Evolutionary conservation across 2,797 vertebrate species (phyloP).

Genomic region (Stomatorhinus walkeri): DNA sequence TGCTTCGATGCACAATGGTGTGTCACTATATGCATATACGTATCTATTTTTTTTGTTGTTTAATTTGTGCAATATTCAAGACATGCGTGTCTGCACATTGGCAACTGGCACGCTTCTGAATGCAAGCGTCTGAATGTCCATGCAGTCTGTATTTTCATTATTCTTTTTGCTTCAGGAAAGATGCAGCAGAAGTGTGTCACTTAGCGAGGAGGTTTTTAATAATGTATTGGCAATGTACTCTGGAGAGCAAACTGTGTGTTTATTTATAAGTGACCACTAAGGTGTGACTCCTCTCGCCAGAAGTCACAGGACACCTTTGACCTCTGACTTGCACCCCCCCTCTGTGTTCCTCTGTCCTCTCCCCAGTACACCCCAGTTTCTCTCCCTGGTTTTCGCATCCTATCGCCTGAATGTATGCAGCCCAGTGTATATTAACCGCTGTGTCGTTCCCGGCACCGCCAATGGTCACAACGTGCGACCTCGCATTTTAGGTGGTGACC

Average conservation of each 20-base stretch:
- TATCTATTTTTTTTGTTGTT: background rate
- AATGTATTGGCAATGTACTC: background rate
- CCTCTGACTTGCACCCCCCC: background rate
- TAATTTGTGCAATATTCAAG: slow-evolving; percentile 20
- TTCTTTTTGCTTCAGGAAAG: background rate
- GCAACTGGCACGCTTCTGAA: background rate
- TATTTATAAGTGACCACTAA: background rate
- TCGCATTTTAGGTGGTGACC: slow-evolving; percentile 27
- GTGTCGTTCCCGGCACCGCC: slow-evolving; percentile 5
- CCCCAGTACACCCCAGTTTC: background rate
- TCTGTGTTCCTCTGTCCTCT: background rate
- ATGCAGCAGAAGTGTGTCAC: background rate
- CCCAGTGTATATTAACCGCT: background rate
- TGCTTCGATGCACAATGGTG: slow-evolving; percentile 39
- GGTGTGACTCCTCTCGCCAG: background rate
- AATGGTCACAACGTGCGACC: slow-evolving; percentile 9
- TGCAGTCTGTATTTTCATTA: background rate
- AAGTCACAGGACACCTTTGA: background rate
- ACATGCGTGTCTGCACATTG: slow-evolving; percentile 3
- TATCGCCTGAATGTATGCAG: background rate
- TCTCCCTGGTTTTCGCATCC: background rate
- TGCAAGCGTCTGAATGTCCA: background rate
- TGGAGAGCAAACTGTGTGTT: background rate
- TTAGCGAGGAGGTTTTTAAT: background rate
- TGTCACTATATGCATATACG: background rate